Percentiles rank a stretch among this genome's conserved stretches.
These are phyloP conservation scores for Tetranychus urticae DNA, from an alignment of 1,140 invertebrate genomes.

Conservation along the genomic window DNA sequence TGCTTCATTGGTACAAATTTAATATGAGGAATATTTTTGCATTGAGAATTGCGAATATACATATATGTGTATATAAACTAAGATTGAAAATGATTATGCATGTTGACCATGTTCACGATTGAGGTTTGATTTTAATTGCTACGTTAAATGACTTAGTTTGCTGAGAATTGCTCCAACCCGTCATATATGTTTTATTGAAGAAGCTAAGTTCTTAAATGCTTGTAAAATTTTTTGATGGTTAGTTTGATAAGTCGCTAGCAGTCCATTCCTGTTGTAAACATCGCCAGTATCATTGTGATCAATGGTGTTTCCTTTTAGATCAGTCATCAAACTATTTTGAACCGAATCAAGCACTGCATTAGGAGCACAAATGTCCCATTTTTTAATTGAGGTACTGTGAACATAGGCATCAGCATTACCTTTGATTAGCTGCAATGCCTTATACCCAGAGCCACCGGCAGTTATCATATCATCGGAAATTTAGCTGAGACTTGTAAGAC, in stretches of 20 bases:
- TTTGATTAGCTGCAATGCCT: slow-evolving; percentile 60
- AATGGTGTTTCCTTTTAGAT: slow-evolving; percentile 26
- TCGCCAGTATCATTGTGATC: slow-evolving; percentile 20
- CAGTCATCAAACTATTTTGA: slow-evolving; percentile 31
- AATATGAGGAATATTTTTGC: no score
- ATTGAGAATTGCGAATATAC: no score
- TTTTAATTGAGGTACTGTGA: slow-evolving; percentile 80
- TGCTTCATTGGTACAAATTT: no score
- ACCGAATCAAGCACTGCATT: slow-evolving; percentile 55
- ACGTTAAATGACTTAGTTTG: no score
- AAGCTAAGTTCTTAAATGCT: background rate
- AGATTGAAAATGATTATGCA: no score
- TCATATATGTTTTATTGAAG: no score
- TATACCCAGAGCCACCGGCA: slow-evolving; percentile 71
- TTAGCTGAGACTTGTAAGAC: slow-evolving; percentile 25
- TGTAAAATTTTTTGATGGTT: background rate
- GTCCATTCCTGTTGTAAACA: background rate
- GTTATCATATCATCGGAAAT: slow-evolving; percentile 30
- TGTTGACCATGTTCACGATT: no score
- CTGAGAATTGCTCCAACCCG: no score
- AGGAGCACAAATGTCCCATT: slow-evolving; percentile 96
- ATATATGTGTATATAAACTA: no score
- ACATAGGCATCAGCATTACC: slow-evolving; percentile 69
- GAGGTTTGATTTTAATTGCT: no score
- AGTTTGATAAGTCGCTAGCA: background rate